Evolutionary conservation across 1,140 invertebrate genomes (phyloP).

Genomic region (Pissodes strobi): DNA sequence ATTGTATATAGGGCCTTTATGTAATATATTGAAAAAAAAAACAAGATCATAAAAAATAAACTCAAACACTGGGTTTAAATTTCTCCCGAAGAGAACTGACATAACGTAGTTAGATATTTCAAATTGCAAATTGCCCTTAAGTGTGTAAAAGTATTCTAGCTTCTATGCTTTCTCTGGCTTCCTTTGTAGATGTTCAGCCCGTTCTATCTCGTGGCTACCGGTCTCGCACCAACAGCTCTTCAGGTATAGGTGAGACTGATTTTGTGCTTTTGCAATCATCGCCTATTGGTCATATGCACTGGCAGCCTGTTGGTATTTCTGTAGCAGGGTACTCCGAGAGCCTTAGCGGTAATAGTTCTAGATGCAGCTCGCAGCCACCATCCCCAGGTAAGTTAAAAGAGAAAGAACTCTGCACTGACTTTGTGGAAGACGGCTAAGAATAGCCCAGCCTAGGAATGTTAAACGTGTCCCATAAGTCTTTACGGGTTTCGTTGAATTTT

Average conservation of each 20-base stretch:
- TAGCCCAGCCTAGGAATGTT: too few relatives aligned
- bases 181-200: slow-evolving; percentile 14
- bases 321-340: slow-evolving; percentile 48
- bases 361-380: slow-evolving; percentile 57
- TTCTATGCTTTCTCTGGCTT: slow-evolving; percentile 20
- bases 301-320: slow-evolving; percentile 58
- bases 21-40: too few relatives aligned
- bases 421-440: too few relatives aligned
- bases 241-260: slow-evolving; percentile 58
- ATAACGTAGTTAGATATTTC: too few relatives aligned
- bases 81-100: too few relatives aligned
- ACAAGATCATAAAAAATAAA: too few relatives aligned
- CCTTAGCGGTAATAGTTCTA: slow-evolving; percentile 52
- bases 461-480: too few relatives aligned
- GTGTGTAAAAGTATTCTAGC: background rate
- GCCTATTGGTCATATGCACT: slow-evolving; percentile 57
- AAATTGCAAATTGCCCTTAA: too few relatives aligned
- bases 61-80: too few relatives aligned
- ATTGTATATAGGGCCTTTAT: too few relatives aligned
- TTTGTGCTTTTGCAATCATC: slow-evolving; percentile 62
- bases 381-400: slow-evolving; percentile 52
- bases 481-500: too few relatives aligned
- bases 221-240: slow-evolving; percentile 50
- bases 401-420: background rate
- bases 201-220: slow-evolving; percentile 34